Percentiles rank a stretch among this genome's conserved stretches.
phyloP scores from a whole-genome alignment of 35 echinoderm and acorn worm species.

The Lytechinus variegatus region DNA sequence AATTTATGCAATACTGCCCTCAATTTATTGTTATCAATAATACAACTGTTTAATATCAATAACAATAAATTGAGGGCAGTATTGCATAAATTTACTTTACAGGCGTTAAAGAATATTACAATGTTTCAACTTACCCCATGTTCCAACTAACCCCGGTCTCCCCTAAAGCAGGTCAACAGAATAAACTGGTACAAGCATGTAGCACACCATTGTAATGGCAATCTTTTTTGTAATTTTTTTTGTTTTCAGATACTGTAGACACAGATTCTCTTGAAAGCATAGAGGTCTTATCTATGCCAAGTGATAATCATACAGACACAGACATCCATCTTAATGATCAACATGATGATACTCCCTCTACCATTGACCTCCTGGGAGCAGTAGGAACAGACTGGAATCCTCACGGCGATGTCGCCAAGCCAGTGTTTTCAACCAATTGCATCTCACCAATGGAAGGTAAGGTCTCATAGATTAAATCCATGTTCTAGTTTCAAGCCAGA shows the following conservation, averaged over 20 bases:
- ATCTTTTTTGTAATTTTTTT: too few relatives aligned
- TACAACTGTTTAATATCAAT: too few relatives aligned
- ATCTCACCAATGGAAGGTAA: background rate
- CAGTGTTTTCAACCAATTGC: background rate
- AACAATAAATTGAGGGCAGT: too few relatives aligned
- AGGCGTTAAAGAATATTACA: too few relatives aligned
- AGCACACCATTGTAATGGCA: too few relatives aligned
- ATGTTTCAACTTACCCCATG: too few relatives aligned
- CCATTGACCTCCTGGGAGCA: background rate
- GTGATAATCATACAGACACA: background rate
- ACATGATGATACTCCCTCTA: background rate
- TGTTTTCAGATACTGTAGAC: conserved; percentile 31
- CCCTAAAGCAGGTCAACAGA: too few relatives aligned
- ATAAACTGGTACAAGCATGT: too few relatives aligned
- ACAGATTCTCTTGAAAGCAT: conserved; percentile 42
- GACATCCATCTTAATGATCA: background rate
- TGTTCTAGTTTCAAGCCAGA: background rate
- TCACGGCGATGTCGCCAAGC: background rate
- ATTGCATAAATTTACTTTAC: too few relatives aligned
- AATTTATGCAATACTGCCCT: too few relatives aligned
- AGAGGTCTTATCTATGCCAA: conserved; percentile 9
- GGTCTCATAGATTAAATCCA: background rate
- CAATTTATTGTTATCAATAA: too few relatives aligned
- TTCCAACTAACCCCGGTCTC: too few relatives aligned
- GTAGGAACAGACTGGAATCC: background rate